Percentiles rank a stretch among this genome's conserved stretches.
phyloP scores from a whole-genome alignment of 2,888 invertebrate species.

The Iphiclides podalirius region DNA sequence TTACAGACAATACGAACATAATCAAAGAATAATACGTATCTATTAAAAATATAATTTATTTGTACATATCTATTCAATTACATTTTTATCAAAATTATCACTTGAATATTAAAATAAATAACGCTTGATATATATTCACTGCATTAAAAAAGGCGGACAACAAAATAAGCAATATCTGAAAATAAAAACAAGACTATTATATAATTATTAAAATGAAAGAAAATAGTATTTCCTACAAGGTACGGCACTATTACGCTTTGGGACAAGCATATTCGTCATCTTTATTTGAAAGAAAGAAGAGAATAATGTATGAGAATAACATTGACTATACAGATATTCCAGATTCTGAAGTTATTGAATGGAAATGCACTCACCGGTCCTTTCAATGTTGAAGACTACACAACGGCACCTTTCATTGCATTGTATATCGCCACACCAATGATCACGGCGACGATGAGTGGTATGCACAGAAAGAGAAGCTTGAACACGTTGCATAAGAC shows the following conservation, averaged over 20 bases:
- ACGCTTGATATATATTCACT: constrained; percentile 10
- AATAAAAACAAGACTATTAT: neutral
- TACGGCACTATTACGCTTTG: too few species aligned
- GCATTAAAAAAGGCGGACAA: neutral
- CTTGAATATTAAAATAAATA: constrained; percentile 5
- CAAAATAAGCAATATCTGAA: constrained; percentile 8
- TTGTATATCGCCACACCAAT: constrained; percentile 18
- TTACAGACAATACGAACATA: too few species aligned
- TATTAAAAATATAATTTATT: constrained; percentile 2
- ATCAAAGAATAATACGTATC: too few species aligned
- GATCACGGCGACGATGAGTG: constrained; percentile 18
- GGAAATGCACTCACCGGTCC: neutral
- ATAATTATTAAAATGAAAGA: neutral
- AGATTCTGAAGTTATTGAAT: too few species aligned
- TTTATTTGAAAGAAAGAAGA: too few species aligned
- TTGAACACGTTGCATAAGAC: constrained; percentile 20
- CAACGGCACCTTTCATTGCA: constrained; percentile 8
- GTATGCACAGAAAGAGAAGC: constrained; percentile 19
- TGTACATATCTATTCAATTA: constrained; percentile 7
- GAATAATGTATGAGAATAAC: too few species aligned
- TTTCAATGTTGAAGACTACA: too few species aligned
- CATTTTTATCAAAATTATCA: constrained; percentile 13
- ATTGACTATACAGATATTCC: too few species aligned
- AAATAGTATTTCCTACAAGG: neutral
- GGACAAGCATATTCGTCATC: too few species aligned